Base-by-base conservation (phyloP, 2,888 invertebrate species). In the Aphodius granarius region DNA sequence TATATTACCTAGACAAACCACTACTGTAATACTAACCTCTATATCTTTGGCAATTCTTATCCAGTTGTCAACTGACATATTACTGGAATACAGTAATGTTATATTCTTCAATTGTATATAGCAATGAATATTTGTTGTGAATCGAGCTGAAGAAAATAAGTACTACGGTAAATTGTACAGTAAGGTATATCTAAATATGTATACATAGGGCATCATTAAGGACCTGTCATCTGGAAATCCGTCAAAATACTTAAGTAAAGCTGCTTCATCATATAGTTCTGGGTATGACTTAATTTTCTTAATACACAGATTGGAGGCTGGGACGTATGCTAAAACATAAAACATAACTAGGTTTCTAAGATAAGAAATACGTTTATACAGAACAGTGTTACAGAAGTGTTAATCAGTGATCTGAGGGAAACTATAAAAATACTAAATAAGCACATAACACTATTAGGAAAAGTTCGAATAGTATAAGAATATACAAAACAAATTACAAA, bases 31-130 rank as follows among this genome's bases (percentile, higher is more conserved):
- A 80, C 83, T 86, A 86, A 96, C 97, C 89, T 93, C 90, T 77
- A 98, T 94, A 85, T 97, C 96, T 79, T 91, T 90, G 0, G 97
- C 97, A 73, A 99, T 96, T 78, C 90, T 89, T 65, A 94, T 93
- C 97, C 98, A 99, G 80, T 98, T 96, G 65, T 92, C 91, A 86
- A 94, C 94, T 0, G 94, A 93, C 95, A 98, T 97, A 85, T 98
- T 96, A 75, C 96, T 95, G 0, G 98, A 98, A 86, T 99, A 98
- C 80, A 97, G 88, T 0, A 99, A 89, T 0, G 21, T 93, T 91
- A 84, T 97, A 98, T 86, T 99, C 98, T 65, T 91, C 88, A 64
- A 98, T 92, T 79, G 91, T 91, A 85, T 97, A 97, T 21, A 93
- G 86, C n/a, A 68, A 21, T 5, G 68, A 21, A 87, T 86, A 5